Evolutionary conservation across 2,797 vertebrate species (phyloP), one percentile per base, ranked within the genome.

Genomic region (Caiman crocodilus): DNA sequence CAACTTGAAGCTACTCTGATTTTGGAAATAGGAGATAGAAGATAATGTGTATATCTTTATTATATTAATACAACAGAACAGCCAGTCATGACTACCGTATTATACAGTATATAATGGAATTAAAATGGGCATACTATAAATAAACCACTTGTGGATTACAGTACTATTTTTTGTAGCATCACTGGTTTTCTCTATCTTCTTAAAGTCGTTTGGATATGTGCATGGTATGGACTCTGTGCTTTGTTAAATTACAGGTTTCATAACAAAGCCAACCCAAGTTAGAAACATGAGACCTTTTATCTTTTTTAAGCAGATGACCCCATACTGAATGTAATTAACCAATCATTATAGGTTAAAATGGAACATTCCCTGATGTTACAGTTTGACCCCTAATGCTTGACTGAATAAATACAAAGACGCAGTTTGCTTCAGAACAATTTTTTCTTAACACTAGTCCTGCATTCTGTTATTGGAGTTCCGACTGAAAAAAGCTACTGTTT

Each of bases 291-390:
- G 18, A 35, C 32, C 13, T 67, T 5, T 65, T 64, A 57, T 87
- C 5, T 7, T 32, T 20, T 3, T 67, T 76, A 79, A 91, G 8
- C 1, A 20, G 8, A 3, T 56, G 17, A 25, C 3, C 85, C 2
- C 35, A 84, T 26, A 30, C 30, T 7, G 23, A 10, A 35, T n/a
- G 6, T 60, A 60, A 60, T 35, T 32, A 42, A 77, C 80, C 58
- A 61, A 5, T 71, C 23, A 32, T 23, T 35, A 21, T 23, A 1
- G 1, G 20, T 23, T 1, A 13, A 57, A 71, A 56, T 9, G 14
- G 2, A 73, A 4, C 2, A 65, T 14, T 80, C 7, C 60, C 28
- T 77, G 2, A 17, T 1, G 0, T 7, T 42, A 1, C 42, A 32
- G 6, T 59, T 90, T n/a, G 21, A 59, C 13, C 4, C 11, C 18